phyloP scores from a whole-genome alignment of 2,113 vertebrate species.

The Cariama cristata region DNA sequence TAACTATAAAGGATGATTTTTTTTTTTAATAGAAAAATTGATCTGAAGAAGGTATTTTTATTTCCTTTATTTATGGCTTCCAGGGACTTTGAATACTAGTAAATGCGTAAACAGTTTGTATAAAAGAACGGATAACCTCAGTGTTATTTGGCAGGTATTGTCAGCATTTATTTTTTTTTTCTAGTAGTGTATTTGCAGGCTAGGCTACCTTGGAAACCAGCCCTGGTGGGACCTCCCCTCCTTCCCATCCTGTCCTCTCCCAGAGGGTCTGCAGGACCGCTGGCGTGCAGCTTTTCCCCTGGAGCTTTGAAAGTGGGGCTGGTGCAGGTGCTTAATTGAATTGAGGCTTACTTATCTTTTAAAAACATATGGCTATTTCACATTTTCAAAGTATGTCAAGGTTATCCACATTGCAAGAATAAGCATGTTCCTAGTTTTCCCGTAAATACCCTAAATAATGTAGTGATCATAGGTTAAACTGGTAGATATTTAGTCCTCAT shows the following conservation, averaged over 20 bases:
- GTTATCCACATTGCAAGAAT: neutral
- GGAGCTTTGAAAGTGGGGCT: neutral
- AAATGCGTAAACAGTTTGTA: neutral
- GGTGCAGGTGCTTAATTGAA: neutral
- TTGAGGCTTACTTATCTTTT: neutral
- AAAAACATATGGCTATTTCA: accelerated
- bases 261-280: neutral
- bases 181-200: neutral
- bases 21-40: neutral
- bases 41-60: neutral
- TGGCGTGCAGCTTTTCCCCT: neutral
- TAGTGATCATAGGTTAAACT: neutral
- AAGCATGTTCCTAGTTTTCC: neutral
- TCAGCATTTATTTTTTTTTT: neutral
- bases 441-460: too few relatives aligned
- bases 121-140: neutral
- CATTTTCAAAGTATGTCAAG: neutral
- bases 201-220: neutral
- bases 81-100: neutral
- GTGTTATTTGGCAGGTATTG: neutral
- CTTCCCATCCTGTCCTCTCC: accelerated
- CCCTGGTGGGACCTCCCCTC: neutral
- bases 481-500: accelerated
- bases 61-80: neutral
- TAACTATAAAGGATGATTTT: neutral